Percentiles rank a stretch among this genome's conserved stretches.
phyloP scores from a whole-genome alignment of 1,140 invertebrate genomes.

The Brachionus manjavacas region DNA sequence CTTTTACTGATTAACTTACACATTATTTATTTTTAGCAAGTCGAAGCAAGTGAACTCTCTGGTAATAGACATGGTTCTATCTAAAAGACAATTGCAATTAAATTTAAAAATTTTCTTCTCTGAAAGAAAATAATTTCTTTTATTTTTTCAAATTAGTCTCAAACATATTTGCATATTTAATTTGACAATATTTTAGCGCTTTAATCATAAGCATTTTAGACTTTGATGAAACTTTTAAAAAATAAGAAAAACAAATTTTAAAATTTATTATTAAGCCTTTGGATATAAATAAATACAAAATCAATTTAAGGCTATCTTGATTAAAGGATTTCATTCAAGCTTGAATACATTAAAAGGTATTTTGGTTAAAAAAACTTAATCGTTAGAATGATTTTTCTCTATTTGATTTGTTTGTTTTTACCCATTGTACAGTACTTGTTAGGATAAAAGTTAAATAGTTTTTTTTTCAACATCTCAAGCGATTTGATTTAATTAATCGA shows the following conservation, averaged over 20 bases:
- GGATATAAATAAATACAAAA: neutral
- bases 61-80: slow-evolving; percentile 31
- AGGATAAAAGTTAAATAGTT: neutral
- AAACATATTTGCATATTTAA: neutral
- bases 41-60: slow-evolving; percentile 59
- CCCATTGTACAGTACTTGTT: neutral
- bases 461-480: neutral
- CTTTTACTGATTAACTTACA: slow-evolving; percentile 65
- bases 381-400: neutral
- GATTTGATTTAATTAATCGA: neutral
- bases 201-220: too few species aligned
- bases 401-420: neutral
- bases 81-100: neutral
- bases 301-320: neutral
- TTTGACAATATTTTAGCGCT: neutral
- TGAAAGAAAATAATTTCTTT: too few species aligned
- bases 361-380: neutral
- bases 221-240: too few species aligned
- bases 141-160: too few species aligned
- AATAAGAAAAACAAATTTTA: neutral
- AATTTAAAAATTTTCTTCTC: too few species aligned
- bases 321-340: neutral
- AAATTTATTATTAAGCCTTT: neutral
- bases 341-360: neutral
- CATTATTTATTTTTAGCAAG: slow-evolving; percentile 90